Percentiles rank a stretch among this genome's conserved stretches.
Evolutionary conservation across 2,113 vertebrate genomes (phyloP).

Genomic region (Cebidichthys violaceus): DNA sequence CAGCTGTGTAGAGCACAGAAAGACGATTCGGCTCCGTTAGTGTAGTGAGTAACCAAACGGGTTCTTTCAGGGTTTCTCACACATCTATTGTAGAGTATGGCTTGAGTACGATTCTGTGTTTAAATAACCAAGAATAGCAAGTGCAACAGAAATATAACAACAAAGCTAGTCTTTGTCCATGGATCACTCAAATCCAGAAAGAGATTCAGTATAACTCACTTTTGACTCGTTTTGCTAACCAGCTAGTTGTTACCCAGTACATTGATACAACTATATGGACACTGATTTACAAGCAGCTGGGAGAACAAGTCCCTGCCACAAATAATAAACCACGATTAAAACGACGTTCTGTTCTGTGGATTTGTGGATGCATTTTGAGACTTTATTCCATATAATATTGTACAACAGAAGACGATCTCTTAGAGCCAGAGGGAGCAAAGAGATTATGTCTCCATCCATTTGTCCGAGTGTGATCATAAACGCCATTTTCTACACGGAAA

Average conservation of each 20-base stretch:
- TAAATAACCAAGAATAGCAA: background rate
- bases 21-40: constrained; percentile 24
- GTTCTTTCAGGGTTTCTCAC: constrained; percentile 34
- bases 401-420: background rate
- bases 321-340: background rate
- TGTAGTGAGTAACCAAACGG: constrained; percentile 29
- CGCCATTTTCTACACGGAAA: background rate
- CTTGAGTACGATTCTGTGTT: constrained; percentile 39
- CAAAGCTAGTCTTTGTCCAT: background rate
- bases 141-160: constrained; percentile 1
- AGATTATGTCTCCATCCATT: background rate
- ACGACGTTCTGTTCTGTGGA: background rate
- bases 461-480: background rate
- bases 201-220: background rate
- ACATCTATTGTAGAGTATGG: constrained; percentile 25
- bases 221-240: background rate
- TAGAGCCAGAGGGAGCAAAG: background rate
- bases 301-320: constrained; percentile 12
- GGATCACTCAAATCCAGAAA: background rate
- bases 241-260: background rate
- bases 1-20: constrained; percentile 13
- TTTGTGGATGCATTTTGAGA: background rate
- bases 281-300: background rate
- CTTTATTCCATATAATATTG: background rate
- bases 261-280: background rate